These are phyloP conservation scores for Eudasyphora cyanicolor DNA, from an alignment of 2,888 invertebrate species.

Conservation along the genomic window DNA sequence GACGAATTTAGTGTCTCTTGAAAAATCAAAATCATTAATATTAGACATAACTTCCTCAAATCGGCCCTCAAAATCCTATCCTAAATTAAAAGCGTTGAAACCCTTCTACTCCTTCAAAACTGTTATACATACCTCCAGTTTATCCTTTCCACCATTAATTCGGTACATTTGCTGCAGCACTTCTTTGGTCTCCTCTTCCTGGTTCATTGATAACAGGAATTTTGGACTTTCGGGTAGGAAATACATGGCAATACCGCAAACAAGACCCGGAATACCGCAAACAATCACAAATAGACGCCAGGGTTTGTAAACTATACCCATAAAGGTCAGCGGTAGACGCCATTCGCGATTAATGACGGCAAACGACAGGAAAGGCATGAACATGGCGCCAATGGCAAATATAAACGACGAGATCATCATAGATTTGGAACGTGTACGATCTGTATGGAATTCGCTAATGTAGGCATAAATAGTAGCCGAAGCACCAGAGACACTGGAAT, in stretches of 20 bases:
- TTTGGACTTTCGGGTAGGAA: conserved; percentile 77
- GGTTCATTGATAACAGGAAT: conserved; percentile 72
- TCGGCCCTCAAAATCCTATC: too few relatives aligned
- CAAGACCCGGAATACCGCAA: conserved; percentile 74
- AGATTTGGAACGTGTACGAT: conserved; percentile 79
- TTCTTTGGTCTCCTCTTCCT: conserved; percentile 71
- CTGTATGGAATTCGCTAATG: conserved; percentile 81
- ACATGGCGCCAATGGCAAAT: conserved; percentile 74
- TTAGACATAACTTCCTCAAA: too few relatives aligned
- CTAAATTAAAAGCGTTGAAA: too few relatives aligned
- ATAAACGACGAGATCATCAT: conserved; percentile 76
- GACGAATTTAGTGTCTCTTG: too few relatives aligned
- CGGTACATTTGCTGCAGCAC: conserved; percentile 72
- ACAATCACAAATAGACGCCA: conserved; percentile 76
- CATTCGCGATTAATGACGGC: conserved; percentile 75
- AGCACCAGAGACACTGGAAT: conserved; percentile 79
- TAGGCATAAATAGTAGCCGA: conserved; percentile 81
- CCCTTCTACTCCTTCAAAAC: too few relatives aligned
- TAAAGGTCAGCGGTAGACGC: conserved; percentile 69
- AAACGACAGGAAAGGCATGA: conserved; percentile 75
- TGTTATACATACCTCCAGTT: conserved; percentile 63
- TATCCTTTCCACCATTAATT: conserved; percentile 70
- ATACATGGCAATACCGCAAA: conserved; percentile 71
- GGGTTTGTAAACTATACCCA: conserved; percentile 73
- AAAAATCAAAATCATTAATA: too few relatives aligned